These are phyloP conservation scores for Actinostola sp. DNA, from an alignment of 92 coral and sea anemone genomes.

Conservation along the genomic window DNA sequence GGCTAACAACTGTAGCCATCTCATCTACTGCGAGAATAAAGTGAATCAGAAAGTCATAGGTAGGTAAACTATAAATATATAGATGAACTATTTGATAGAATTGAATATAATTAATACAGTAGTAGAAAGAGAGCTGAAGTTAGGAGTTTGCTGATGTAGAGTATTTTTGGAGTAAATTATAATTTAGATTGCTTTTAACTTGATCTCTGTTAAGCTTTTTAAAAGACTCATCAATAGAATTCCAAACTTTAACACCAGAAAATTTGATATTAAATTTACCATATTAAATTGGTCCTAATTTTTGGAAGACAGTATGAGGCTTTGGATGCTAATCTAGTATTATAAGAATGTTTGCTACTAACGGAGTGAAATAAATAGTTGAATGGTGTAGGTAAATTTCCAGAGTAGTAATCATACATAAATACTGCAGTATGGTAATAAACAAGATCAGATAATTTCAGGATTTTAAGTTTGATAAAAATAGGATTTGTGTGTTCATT, in stretches of 20 bases:
- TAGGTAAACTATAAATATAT: no score
- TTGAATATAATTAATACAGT: no score
- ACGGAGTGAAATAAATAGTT: slow-evolving; percentile 26
- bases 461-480: slow-evolving; percentile 11
- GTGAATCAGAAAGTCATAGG: no score
- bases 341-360: slow-evolving; percentile 33
- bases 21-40: no score
- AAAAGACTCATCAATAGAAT: no score
- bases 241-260: slow-evolving; percentile 46
- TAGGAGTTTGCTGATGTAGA: no score
- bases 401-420: slow-evolving; percentile 36
- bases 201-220: no score
- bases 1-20: no score
- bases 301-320: slow-evolving; percentile 28
- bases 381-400: slow-evolving; percentile 32
- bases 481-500: slow-evolving; percentile 49
- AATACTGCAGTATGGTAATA: slow-evolving; percentile 15
- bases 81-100: no score
- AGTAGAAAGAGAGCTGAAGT: no score
- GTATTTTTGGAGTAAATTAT: no score
- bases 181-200: no score
- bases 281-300: slow-evolving; percentile 55
- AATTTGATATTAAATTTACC: slow-evolving; percentile 54
- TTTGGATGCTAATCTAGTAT: slow-evolving; percentile 58
- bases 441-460: slow-evolving; percentile 24